Base-by-base conservation (phyloP, 2,888 invertebrate genomes). In the Pseudococcus longispinus region DNA sequence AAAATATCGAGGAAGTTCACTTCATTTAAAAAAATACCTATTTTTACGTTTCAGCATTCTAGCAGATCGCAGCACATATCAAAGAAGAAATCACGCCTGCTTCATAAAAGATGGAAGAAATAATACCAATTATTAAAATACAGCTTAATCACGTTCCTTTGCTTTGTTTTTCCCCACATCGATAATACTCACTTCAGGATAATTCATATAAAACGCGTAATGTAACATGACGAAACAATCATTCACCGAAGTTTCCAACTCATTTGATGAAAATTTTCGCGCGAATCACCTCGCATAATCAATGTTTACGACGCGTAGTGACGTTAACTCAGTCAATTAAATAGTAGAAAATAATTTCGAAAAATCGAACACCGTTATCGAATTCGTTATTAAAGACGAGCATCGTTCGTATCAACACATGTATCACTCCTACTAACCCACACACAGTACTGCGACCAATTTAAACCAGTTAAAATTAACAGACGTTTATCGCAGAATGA, bases 401-500 rank as follows among this genome's bases (percentile, higher is more conserved):
- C 26, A 74, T 32, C 26, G 18, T 74, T 32, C 74, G 8, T 20
- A 60, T 23, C 20, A 60, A 60, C 60, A 23, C n/a, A 20, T 60
- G 60, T 60, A 60, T 8, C 29, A 29, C 29, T 11, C 18, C 29
- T 29, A 70, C 77, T 77, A 77, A 42, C 32, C 29, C 77, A 77
- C 77, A 77, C 77, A 20, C 37, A 4, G 42, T 77, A 42, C 77
- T 20, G 77, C 4, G 32, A 74, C 77, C 42, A 77, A 77, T 77
- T 77, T 77, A 77, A 77, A 77, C 77, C 29, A 77, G 77, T 77
- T 77, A 37, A 74, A 77, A 26, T 42, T 42, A 77, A 77, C 77
- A 20, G n/a, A 77, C 37, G 77, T 77, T 77, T 77, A 77, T 77
- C 77, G 9, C 20, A 77, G 42, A 77, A 20, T 42, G n/a, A 77